These are phyloP conservation scores for Watsonalla binaria DNA, from an alignment of 2,888 invertebrate species.

Conservation along the genomic window DNA sequence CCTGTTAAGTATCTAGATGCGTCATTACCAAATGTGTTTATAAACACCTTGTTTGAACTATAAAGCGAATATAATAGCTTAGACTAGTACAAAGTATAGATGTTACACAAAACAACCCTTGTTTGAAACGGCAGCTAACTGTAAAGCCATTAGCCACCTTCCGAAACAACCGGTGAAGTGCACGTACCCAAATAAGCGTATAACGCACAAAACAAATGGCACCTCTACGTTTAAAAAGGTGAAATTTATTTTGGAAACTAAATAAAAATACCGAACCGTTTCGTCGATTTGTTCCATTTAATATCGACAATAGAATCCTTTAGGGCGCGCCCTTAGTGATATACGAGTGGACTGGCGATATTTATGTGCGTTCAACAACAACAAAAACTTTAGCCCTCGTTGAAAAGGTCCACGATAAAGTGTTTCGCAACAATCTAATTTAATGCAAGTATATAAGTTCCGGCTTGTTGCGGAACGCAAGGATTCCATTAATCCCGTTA, in stretches of 20 bases:
- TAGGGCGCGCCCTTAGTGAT: conserved; percentile 32
- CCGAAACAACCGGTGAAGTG: background rate
- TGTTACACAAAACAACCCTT: too few relatives aligned
- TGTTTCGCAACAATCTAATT: background rate
- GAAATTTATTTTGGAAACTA: conserved; percentile 37
- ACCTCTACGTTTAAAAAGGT: conserved; percentile 12
- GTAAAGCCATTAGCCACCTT: background rate
- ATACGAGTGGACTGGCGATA: conserved; percentile 24
- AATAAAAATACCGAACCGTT: conserved; percentile 46
- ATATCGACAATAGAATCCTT: conserved; percentile 41
- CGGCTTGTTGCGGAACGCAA: background rate
- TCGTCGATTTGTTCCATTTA: conserved; percentile 47
- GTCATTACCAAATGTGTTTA: too few relatives aligned
- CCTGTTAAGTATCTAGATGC: too few relatives aligned
- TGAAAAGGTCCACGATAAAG: conserved; percentile 2
- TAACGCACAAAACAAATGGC: background rate
- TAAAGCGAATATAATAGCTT: too few relatives aligned
- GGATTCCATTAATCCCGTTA: too few relatives aligned
- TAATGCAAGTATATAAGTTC: background rate
- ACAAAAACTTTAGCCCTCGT: conserved; percentile 1
- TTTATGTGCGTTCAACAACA: conserved; percentile 26
- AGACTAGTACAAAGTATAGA: too few relatives aligned
- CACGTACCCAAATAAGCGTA: conserved; percentile 2
- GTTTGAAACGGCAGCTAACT: background rate
- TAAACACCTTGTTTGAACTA: too few relatives aligned